These are phyloP conservation scores for Brachypodius melanocephalos DNA, from an alignment of 2,113 vertebrate genomes.

Conservation along the genomic window DNA sequence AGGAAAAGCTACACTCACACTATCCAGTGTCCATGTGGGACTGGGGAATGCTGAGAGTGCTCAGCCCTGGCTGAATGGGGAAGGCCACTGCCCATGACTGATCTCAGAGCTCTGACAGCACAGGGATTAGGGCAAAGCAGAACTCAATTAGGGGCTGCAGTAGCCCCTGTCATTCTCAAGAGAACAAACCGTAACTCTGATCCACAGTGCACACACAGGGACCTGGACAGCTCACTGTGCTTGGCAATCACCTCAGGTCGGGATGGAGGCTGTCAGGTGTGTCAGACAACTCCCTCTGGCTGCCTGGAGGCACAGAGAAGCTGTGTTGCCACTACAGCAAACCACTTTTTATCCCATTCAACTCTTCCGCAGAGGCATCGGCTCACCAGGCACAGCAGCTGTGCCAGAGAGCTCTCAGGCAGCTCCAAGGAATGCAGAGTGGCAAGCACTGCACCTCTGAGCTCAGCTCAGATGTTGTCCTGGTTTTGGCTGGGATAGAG, in stretches of 20 bases:
- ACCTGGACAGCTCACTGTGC: not conserved
- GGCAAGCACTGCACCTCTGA: not conserved
- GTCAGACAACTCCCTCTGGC: not conserved
- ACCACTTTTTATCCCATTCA: not conserved
- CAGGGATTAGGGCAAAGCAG: not conserved
- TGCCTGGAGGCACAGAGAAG: not conserved
- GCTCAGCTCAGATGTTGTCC: not conserved
- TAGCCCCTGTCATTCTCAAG: not conserved
- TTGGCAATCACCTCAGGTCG: not conserved
- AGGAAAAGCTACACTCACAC: accelerated
- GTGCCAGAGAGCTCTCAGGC: not conserved
- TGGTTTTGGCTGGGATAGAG: not conserved
- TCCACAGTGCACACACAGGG: not conserved
- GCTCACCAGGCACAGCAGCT: not conserved
- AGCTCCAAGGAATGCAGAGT: not conserved
- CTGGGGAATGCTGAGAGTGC: not conserved
- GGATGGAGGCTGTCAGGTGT: not conserved
- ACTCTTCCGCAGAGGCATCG: accelerated
- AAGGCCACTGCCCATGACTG: not conserved
- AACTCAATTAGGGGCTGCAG: not conserved
- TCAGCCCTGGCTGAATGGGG: not conserved
- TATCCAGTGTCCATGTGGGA: accelerated
- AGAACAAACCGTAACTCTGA: not conserved
- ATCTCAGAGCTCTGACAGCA: not conserved
- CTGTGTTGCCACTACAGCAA: not conserved